Evolutionary conservation across 2,888 invertebrate genomes (phyloP).

Genomic region (Scelioninae gen. 2): DNA sequence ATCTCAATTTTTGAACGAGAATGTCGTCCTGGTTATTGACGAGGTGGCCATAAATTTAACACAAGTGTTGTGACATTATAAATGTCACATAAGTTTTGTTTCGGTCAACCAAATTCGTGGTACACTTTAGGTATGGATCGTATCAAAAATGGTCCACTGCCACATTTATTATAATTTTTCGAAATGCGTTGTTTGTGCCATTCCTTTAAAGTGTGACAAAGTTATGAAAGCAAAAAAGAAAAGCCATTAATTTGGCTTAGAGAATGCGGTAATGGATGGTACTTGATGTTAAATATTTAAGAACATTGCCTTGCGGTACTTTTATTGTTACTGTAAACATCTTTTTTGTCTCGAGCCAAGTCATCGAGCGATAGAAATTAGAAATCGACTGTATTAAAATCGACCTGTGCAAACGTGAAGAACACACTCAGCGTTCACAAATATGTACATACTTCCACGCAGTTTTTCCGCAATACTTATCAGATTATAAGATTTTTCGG

Average conservation of each 20-base stretch:
- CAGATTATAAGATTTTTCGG: too few relatives aligned
- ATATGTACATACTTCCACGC: conserved; percentile 9
- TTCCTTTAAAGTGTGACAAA: too few relatives aligned
- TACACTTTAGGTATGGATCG: too few relatives aligned
- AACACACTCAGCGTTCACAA: background rate
- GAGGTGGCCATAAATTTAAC: background rate
- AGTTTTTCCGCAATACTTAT: too few relatives aligned
- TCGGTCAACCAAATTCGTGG: too few relatives aligned
- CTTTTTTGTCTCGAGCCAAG: too few relatives aligned
- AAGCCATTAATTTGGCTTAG: background rate
- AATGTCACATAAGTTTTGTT: too few relatives aligned
- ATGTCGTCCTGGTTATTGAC: too few relatives aligned
- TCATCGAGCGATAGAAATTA: conserved; percentile 14
- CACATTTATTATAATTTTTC: too few relatives aligned
- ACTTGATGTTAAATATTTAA: conserved; percentile 12
- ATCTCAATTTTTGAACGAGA: background rate
- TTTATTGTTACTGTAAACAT: conserved; percentile 35
- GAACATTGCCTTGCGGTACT: conserved; percentile 26
- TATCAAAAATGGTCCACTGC: too few relatives aligned
- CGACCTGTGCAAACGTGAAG: conserved; percentile 6
- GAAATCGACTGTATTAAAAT: conserved; percentile 21
- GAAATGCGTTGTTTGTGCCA: too few relatives aligned
- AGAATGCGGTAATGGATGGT: conserved; percentile 1
- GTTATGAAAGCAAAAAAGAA: background rate
- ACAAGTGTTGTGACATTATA: background rate